Base-by-base conservation (phyloP, 2,113 vertebrate species). In the Micronisus gabar region DNA sequence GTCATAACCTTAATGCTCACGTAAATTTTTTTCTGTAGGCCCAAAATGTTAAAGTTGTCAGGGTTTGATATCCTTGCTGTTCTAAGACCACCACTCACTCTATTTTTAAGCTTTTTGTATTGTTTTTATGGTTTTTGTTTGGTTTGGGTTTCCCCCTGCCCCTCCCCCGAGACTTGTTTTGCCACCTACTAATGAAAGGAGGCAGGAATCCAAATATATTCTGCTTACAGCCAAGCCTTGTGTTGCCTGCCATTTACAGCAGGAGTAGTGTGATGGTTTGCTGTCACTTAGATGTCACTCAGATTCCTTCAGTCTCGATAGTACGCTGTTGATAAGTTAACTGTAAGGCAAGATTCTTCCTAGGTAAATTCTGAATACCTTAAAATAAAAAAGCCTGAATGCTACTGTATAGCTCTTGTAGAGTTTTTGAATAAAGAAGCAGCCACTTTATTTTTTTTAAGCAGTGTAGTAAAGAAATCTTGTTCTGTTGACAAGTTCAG, bases 391-490 rank as follows among this genome's bases (percentile, higher is more conserved):
- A 79, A 40, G 11, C 23, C 32, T 61, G 79, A 36, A 47, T 73
- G 27, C n/a, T 80, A 30, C 66, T 80, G 21, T 70, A 5, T 72
- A 81, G 23, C 50, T 50, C 36, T 52, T 75, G 61, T 63, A 43
- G 38, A 65, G 75, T 78, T 94, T n/a, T 66, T 93, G 78, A 94
- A 68, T 81, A 81, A 65, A 59, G 73, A 45, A 95, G 45, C 73
- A 91, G 79, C 22, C 58, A 20, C 53, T 94, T 79, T 6, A 21
- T 53, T 88, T 88, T 87, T 94, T 97, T 87, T 45, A 93, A 90
- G 78, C 84, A 47, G 89, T 87, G 50, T 97, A 95, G 95, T 97
- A 97, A 97, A 97, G 96, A 95, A 97, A 97, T 95, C 97, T 94
- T 96, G 89, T 86, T 96, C 93, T 96, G 90, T 97, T 97, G 95